These are phyloP conservation scores for Phalacrocorax pelagicus DNA, from an alignment of 2,113 vertebrate genomes.

Conservation along the genomic window DNA sequence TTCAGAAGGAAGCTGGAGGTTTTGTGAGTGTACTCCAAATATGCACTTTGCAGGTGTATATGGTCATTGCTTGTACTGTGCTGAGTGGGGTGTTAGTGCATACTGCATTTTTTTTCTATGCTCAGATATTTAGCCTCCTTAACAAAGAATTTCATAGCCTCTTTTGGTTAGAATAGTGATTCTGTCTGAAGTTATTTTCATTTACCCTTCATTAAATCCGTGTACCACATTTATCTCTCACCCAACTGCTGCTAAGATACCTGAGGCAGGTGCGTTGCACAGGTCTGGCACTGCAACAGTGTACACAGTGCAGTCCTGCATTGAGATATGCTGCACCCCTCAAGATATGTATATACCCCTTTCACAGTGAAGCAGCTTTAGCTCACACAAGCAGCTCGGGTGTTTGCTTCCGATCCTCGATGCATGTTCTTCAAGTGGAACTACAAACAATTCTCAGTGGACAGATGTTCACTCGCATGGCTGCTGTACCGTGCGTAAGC, in stretches of 20 bases:
- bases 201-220: background rate
- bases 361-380: background rate
- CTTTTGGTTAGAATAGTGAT: background rate
- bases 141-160: background rate
- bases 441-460: background rate
- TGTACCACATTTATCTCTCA: background rate
- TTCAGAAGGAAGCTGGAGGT: background rate
- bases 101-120: background rate
- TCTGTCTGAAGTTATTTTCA: background rate
- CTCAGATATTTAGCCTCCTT: background rate
- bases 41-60: background rate
- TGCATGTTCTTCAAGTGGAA: too few relatives aligned
- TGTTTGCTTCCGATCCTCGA: background rate
- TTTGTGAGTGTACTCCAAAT: background rate
- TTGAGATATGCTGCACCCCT: background rate
- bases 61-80: background rate
- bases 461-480: background rate
- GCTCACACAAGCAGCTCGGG: background rate
- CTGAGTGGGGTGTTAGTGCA: background rate
- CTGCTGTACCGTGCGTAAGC: background rate
- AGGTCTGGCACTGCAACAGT: background rate
- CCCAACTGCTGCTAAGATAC: background rate
- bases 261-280: background rate
- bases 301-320: background rate
- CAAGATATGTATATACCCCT: rapidly evolving